Evolutionary conservation across 2,888 invertebrate species (phyloP), one percentile per base, ranked within the genome.

Genomic region (Seira sanloemensis): DNA sequence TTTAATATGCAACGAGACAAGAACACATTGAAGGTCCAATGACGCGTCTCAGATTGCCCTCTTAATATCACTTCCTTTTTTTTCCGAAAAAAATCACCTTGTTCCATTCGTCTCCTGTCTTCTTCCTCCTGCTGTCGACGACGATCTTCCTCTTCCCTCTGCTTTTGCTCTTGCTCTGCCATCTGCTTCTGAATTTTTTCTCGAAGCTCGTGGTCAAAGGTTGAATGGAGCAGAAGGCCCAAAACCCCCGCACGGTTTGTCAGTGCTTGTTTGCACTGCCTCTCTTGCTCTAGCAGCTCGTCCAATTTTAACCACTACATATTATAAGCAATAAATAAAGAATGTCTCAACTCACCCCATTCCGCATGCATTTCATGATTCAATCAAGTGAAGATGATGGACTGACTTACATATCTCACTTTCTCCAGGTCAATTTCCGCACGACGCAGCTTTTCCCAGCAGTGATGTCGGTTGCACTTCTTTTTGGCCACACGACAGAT

Each of bases 401-500:
- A 50, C 50, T 69, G 81, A 88, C 89, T 87, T 87, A 93, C 93
- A 91, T 93, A 92, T 90, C 93, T 90, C 21, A 94, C 92, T 90
- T 93, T 90, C 91, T 98, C 98, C 94, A 98, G 95, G 90, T 99
- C 98, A 67, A 98, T 96, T 93, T 98, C 97, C 0, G 98, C 98
- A 19, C 98, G 91, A 0, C 98, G 93, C 86, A 98, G 92, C 91
- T 98, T 98, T 92, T 98, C 98, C 98, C 98, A 99, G 89, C 96
- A 96, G 91, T 96, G 96, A 91, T 99, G 99, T 90, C 94, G 95
- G 75, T 96, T 94, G 90, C 98, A 99, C 87, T 94, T 94, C 91
- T 98, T 97, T 91, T 98, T 98, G 0, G 97, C 95, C 0, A 95
- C 95, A 0, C 94, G 90, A 91, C 99, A 99, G 92, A 97, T 96